Evolutionary conservation across 2,797 vertebrate species (phyloP).

Genomic region (Ptychadena robeensis): DNA sequence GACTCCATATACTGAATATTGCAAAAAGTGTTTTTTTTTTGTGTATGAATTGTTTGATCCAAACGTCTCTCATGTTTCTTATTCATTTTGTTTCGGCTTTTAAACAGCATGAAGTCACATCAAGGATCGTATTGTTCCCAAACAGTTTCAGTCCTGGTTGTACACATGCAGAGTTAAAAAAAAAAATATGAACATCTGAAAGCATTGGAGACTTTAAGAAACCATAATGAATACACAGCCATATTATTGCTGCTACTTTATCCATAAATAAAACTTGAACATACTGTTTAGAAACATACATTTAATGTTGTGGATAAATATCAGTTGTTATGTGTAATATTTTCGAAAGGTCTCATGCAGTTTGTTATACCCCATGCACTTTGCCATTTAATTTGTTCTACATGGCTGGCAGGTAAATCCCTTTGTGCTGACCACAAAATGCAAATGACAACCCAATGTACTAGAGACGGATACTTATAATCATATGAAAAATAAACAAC

Average conservation of each 20-base stretch:
- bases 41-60: conserved; percentile 35
- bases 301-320: neutral
- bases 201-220: neutral
- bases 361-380: neutral
- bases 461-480: neutral
- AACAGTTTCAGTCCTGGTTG: conserved; percentile 22
- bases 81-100: conserved; percentile 38
- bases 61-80: conserved; percentile 22
- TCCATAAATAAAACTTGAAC: neutral
- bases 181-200: conserved; percentile 22
- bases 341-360: neutral
- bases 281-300: neutral
- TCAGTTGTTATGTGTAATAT: neutral
- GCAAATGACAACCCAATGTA: neutral
- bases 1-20: conserved; percentile 3
- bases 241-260: neutral
- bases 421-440: neutral
- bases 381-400: neutral
- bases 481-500: neutral
- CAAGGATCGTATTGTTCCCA: conserved; percentile 42
- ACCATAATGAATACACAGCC: neutral
- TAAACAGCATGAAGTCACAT: conserved; percentile 35
- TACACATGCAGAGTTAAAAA: conserved; percentile 15
- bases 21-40: conserved; percentile 16
- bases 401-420: neutral